Evolutionary conservation across 37 sponge, comb jelly and placozoan species (phyloP).

Genomic region (Aphrocallistes beatrix): DNA sequence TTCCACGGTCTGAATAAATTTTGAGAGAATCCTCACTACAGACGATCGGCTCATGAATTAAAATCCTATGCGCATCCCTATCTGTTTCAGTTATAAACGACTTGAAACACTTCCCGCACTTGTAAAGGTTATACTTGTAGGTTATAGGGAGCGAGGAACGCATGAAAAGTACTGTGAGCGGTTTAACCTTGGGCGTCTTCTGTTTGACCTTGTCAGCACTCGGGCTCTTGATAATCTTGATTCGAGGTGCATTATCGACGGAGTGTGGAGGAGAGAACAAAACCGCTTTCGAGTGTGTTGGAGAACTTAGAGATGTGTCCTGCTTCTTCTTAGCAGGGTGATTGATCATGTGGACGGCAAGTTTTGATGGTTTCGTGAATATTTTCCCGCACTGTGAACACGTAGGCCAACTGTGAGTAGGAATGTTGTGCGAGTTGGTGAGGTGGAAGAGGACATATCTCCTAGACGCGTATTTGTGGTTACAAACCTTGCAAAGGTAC

Average conservation of each 20-base stretch:
- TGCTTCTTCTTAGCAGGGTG: neutral
- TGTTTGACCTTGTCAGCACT: neutral
- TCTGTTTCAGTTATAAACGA: neutral
- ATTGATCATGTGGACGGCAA: neutral
- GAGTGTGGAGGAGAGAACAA: neutral
- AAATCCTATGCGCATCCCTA: neutral
- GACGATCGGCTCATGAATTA: neutral
- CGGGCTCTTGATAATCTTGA: neutral
- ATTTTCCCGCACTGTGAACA: neutral
- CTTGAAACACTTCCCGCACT: constrained; percentile 16
- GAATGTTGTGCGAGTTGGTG: neutral
- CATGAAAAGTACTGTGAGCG: neutral
- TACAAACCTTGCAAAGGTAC: neutral
- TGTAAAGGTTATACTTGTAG: neutral
- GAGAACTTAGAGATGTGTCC: neutral
- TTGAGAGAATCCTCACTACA: too few species aligned
- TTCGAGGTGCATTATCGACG: neutral
- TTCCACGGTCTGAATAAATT: too few species aligned
- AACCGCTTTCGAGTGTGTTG: neutral
- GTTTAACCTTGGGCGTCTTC: neutral
- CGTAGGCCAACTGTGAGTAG: neutral
- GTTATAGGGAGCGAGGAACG: neutral
- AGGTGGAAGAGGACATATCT: constrained; percentile 5
- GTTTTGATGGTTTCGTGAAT: constrained; percentile 11
- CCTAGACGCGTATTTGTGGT: neutral